Evolutionary conservation across 2,888 invertebrate species (phyloP), one percentile per base, ranked within the genome.

Genomic region (Brachynemurus nebulosus): DNA sequence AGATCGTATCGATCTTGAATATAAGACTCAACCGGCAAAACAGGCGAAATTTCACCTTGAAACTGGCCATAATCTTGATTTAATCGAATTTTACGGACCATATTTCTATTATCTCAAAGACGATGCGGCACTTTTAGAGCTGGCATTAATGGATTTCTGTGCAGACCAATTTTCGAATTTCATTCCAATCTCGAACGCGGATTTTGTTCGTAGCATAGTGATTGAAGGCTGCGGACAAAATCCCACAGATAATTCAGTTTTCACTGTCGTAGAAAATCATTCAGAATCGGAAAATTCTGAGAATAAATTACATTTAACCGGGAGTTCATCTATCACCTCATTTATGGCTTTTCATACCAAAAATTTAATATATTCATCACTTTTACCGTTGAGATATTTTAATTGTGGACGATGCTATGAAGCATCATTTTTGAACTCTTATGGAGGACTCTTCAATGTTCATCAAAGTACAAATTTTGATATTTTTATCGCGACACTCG

Each of bases 261-360:
- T 72, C 8, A 81, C 80, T 52, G 71, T 78, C 42, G 57, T 83
- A 45, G 68, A 71, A 36, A 71, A 76, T 40, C 62, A 71, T 9
- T 66, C 72, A 37, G 62, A 71, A 9, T 66, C 72, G 36, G 62
- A 67, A 1, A 65, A 65, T 37, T 49, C 58, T 42, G 62, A 70
- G 33, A 61, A 76, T 6, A 80, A 72, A 0, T 65, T 86, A 27
- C 84, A 85, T 63, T 66, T 91, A 25, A 76, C 78, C 1, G 91
- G 90, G 1, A 78, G 80, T 37, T 80, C 78, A 0, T 80, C 84
- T 16, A 63, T 88, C 9, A 68, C 72, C 43, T 76, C 86, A 0
- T 85, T 83, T 51, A 69, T 88, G 52, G 80, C 83, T 0, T 78
- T 80, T 58, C 74, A 79, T 55, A 69, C 84, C 0, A 84, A 80